phyloP scores from a whole-genome alignment of 1,140 invertebrate species.

The Hylaeus volcanicus region DNA sequence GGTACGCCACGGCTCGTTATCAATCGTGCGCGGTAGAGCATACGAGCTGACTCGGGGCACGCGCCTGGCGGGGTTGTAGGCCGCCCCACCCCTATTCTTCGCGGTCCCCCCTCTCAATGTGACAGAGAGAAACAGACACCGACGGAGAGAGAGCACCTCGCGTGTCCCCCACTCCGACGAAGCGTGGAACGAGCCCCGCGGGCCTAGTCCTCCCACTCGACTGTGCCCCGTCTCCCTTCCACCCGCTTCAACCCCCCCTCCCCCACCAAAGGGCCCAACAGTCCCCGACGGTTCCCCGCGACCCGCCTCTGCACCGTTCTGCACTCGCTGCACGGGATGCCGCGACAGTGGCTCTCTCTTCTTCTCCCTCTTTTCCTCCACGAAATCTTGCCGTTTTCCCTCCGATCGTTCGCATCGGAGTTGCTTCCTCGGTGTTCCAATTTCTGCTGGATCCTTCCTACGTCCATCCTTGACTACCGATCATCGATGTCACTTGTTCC shows the following conservation, averaged over 20 bases:
- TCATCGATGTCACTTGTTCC: too few relatives aligned
- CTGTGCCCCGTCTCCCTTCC: conserved; percentile 23
- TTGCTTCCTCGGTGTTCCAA: conserved; percentile 6
- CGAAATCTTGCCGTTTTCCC: neutral
- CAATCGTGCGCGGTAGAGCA: conserved; percentile 59
- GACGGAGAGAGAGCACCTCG: conserved; percentile 10
- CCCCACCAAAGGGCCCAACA: conserved; percentile 37
- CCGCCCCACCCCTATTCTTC: conserved; percentile 56
- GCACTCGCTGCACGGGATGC: conserved; percentile 48
- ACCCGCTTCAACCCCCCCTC: conserved; percentile 29
- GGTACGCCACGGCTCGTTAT: conserved; percentile 60
- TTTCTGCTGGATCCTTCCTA: conserved; percentile 5
- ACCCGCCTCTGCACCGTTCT: conserved; percentile 54
- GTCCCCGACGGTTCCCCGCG: conserved; percentile 49
- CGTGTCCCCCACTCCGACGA: conserved; percentile 8
- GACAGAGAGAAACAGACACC: neutral
- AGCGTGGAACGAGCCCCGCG: conserved; percentile 46
- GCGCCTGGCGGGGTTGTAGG: conserved; percentile 71
- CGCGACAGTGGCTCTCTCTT: conserved; percentile 47
- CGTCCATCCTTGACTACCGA: too few relatives aligned
- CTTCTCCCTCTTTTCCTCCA: conserved; percentile 17
- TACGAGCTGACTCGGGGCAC: conserved; percentile 74
- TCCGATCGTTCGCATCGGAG: neutral
- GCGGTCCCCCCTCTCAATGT: conserved; percentile 2
- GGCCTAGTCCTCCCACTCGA: conserved; percentile 63